A percentile compares a stretch with the other conserved stretches of the same genome.
These are phyloP conservation scores for Oasisia sp. DNA, from an alignment of 2,888 invertebrate genomes.

Conservation along the genomic window DNA sequence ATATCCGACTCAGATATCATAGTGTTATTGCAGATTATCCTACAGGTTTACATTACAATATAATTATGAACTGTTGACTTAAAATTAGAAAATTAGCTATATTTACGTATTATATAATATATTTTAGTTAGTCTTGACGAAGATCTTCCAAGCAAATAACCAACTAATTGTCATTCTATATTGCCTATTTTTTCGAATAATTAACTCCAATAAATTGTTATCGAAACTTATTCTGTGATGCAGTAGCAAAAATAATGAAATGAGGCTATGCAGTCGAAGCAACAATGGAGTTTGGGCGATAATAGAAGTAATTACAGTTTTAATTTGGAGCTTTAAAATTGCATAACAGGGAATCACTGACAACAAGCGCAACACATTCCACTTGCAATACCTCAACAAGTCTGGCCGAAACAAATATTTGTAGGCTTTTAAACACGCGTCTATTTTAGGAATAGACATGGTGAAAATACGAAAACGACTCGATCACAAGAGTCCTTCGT, in stretches of 20 bases:
- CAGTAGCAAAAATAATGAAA: no score
- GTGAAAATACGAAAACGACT: background rate
- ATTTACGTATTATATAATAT: no score
- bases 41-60: no score
- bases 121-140: no score
- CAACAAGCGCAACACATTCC: background rate
- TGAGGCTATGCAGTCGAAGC: background rate
- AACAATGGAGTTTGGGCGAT: conserved; percentile 13
- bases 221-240: background rate
- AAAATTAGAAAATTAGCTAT: no score
- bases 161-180: background rate
- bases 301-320: background rate
- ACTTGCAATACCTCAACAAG: conserved; percentile 26
- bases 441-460: conserved; percentile 18
- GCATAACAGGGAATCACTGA: background rate
- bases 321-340: background rate
- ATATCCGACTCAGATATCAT: no score
- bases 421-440: conserved; percentile 29
- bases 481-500: background rate
- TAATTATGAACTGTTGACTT: no score
- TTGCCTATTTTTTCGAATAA: background rate
- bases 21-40: no score
- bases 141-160: no score
- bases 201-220: background rate
- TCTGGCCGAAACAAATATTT: conserved; percentile 25